phyloP scores from a whole-genome alignment of 2,888 invertebrate genomes.

The Folsomia manolachei region DNA sequence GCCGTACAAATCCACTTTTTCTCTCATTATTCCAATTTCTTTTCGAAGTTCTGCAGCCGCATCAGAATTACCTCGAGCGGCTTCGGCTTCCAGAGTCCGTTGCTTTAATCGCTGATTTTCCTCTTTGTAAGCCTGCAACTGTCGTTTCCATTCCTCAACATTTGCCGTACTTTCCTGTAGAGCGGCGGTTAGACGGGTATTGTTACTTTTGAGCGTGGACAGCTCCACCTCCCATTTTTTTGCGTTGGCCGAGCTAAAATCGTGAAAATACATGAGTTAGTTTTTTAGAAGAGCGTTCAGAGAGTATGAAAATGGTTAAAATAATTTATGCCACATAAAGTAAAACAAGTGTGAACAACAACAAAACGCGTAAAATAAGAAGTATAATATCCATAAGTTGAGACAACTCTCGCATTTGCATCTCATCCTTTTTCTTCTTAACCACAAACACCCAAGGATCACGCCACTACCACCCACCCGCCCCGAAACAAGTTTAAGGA shows the following conservation, averaged over 20 bases:
- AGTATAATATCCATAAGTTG: too few species aligned
- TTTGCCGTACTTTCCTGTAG: constrained; percentile 93
- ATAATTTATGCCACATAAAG: too few species aligned
- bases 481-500: too few species aligned
- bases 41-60: constrained; percentile 44
- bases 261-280: too few species aligned
- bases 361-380: too few species aligned
- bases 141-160: constrained; percentile 67
- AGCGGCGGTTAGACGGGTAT: constrained; percentile 88
- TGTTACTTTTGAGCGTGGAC: constrained; percentile 91
- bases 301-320: too few species aligned
- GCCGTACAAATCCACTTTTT: constrained; percentile 36
- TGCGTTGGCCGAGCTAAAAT: constrained; percentile 84
- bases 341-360: too few species aligned
- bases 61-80: constrained; percentile 48
- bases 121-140: constrained; percentile 85
- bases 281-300: too few species aligned
- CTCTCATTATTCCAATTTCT: constrained; percentile 38
- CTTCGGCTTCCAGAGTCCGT: constrained; percentile 51
- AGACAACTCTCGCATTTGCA: too few species aligned
- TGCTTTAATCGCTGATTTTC: constrained; percentile 77
- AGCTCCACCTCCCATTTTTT: constrained; percentile 98
- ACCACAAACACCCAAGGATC: too few species aligned
- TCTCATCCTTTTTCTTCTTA: too few species aligned
- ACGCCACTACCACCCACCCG: too few species aligned